Evolutionary conservation across 2,888 invertebrate genomes (phyloP).

Genomic region (Pseudococcus viburni): DNA sequence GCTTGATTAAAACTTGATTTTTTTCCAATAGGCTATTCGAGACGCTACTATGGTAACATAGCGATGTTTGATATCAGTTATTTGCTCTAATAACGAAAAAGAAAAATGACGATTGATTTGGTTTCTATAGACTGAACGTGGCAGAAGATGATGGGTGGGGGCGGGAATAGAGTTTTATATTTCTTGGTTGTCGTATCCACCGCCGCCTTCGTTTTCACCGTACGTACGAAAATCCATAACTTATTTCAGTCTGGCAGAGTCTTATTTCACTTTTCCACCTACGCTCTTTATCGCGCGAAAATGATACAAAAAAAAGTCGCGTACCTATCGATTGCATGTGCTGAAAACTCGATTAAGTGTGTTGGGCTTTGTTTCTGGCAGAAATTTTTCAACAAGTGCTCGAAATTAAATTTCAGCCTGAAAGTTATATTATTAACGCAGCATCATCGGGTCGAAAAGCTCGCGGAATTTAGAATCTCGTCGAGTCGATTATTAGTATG

Average conservation of each 20-base stretch:
- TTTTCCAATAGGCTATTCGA: background rate
- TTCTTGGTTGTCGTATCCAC: background rate
- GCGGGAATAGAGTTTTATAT: no score
- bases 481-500: background rate
- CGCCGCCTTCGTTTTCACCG: background rate
- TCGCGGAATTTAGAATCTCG: no score
- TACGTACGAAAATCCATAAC: slow-evolving; percentile 29
- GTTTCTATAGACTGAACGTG: background rate
- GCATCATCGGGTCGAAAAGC: no score
- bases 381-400: no score
- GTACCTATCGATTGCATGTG: background rate
- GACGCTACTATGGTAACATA: slow-evolving; percentile 51
- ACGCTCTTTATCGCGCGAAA: background rate
- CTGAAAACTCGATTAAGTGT: background rate
- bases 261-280: slow-evolving; percentile 31
- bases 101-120: slow-evolving; percentile 52
- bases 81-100: slow-evolving; percentile 43
- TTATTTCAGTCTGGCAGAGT: slow-evolving; percentile 25
- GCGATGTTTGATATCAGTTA: slow-evolving; percentile 47
- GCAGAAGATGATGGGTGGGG: no score
- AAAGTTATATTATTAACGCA: no score
- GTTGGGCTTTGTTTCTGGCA: no score
- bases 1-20: slow-evolving; percentile 23
- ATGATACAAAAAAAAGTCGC: background rate
- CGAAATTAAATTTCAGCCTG: no score